These are phyloP conservation scores for Caenorhabditis sp. DNA, from an alignment of 2,888 invertebrate genomes.

Conservation along the genomic window DNA sequence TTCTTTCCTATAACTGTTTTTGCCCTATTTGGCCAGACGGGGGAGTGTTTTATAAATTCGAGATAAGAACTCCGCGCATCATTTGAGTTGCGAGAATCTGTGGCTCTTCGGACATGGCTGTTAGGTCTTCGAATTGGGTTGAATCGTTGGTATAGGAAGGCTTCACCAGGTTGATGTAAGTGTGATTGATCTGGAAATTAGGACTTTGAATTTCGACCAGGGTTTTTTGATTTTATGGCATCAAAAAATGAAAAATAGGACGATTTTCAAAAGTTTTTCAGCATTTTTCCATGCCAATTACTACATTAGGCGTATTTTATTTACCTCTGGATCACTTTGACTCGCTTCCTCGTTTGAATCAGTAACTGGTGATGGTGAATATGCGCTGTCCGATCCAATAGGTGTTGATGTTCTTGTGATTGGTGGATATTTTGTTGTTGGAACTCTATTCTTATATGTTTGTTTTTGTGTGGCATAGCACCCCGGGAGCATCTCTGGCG, in stretches of 20 bases:
- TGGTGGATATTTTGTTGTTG: neutral
- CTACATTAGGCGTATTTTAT: too few species aligned
- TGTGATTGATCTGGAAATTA: slow-evolving; percentile 54
- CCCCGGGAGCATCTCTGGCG: slow-evolving; percentile 47
- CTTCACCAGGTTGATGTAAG: slow-evolving; percentile 49
- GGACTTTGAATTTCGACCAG: too few species aligned
- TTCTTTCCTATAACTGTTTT: neutral
- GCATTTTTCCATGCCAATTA: too few species aligned
- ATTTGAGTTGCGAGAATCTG: slow-evolving; percentile 18
- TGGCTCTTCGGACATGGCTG: slow-evolving; percentile 13
- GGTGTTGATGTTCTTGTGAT: slow-evolving; percentile 49
- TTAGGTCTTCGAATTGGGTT: slow-evolving; percentile 53
- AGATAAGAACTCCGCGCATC: slow-evolving; percentile 39
- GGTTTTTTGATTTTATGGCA: too few species aligned
- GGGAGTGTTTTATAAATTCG: slow-evolving; percentile 38
- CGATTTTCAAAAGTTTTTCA: too few species aligned
- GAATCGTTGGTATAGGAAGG: slow-evolving; percentile 28
- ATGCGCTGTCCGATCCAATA: slow-evolving; percentile 55
- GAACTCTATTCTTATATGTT: slow-evolving; percentile 4
- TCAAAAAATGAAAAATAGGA: too few species aligned
- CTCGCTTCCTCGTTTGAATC: slow-evolving; percentile 42
- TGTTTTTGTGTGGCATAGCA: slow-evolving; percentile 19
- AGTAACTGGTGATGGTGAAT: slow-evolving; percentile 55
- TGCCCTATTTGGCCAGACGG: neutral
- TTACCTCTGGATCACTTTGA: slow-evolving; percentile 38